Conservation (phyloP, 2,797 vertebrate species). For the Protonibea diacanthus region DNA sequence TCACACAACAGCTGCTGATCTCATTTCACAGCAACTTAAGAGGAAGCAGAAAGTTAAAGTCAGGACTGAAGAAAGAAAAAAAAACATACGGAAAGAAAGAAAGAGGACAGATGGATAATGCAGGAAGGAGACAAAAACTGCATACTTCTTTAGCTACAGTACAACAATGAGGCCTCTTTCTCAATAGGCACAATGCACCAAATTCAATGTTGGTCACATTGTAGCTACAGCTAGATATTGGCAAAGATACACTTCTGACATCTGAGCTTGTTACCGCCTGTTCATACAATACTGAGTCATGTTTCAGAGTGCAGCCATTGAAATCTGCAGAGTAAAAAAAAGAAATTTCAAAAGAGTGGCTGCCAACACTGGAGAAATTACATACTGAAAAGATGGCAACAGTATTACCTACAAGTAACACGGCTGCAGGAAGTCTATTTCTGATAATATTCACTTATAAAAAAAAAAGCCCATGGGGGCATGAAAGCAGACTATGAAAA, state of each 20-base stretch:
- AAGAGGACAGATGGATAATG: neutral
- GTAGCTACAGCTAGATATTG: neutral
- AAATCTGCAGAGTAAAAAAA: neutral
- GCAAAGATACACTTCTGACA: neutral
- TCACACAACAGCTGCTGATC: conserved; percentile 52
- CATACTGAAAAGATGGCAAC: neutral
- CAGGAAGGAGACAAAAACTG: neutral
- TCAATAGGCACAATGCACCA: neutral
- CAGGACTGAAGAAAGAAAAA: neutral
- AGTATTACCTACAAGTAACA: neutral
- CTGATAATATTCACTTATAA: neutral
- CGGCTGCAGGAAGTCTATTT: neutral
- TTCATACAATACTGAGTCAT: neutral
- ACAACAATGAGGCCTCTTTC: neutral
- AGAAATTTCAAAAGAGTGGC: neutral
- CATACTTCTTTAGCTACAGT: neutral
- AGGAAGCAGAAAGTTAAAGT: conserved; percentile 23
- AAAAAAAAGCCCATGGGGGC: neutral
- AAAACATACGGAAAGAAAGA: neutral
- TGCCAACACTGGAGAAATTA: neutral
- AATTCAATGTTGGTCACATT: neutral
- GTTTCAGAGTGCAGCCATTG: neutral
- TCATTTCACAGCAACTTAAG: conserved; percentile 31
- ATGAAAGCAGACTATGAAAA: neutral
- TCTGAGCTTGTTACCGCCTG: neutral